Conservation (phyloP, 2,797 vertebrate species). For the Loris lydekkerianus region DNA sequence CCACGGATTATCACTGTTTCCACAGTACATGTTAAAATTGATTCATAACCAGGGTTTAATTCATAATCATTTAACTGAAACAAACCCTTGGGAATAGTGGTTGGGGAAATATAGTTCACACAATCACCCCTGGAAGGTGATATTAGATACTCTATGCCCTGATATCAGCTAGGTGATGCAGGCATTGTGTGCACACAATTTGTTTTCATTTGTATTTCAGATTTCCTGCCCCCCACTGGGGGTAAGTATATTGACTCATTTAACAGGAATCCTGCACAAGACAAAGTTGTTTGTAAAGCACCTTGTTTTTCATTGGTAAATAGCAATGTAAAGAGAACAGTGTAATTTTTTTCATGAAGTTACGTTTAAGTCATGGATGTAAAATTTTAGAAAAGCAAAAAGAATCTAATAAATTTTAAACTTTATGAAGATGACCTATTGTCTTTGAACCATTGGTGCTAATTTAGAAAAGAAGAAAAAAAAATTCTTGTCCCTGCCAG, state of each 20-base stretch:
- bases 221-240: background rate
- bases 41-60: background rate
- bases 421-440: background rate
- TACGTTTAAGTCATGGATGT: background rate
- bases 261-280: background rate
- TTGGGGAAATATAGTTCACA: background rate
- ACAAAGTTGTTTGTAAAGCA: background rate
- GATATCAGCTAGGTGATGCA: background rate
- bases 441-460: constrained; percentile 48
- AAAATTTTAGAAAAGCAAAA: constrained; percentile 44
- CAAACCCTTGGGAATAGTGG: background rate
- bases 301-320: background rate
- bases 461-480: constrained; percentile 57
- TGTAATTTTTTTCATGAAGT: background rate
- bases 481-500: constrained; percentile 19
- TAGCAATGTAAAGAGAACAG: background rate
- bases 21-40: background rate
- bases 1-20: rapidly evolving
- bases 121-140: background rate
- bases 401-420: constrained; percentile 4
- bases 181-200: background rate
- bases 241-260: background rate
- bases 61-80: background rate
- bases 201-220: background rate
- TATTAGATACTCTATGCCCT: background rate